Evolutionary conservation across 2,113 vertebrate species (phyloP).

Genomic region (Malurus elegans): DNA sequence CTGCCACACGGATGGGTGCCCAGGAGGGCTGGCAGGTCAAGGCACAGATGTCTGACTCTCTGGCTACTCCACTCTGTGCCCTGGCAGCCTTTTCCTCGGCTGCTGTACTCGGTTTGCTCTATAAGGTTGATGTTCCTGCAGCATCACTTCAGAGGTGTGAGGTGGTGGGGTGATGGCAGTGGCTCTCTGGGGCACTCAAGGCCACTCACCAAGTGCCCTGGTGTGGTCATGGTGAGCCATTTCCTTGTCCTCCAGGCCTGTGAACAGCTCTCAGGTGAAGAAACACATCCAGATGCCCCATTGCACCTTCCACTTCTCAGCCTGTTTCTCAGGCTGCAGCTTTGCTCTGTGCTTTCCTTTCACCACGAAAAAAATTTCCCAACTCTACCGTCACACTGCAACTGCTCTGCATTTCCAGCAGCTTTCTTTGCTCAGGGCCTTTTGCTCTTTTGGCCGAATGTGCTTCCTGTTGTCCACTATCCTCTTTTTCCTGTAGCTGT

Average conservation of each 20-base stretch:
- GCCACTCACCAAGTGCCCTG: background rate
- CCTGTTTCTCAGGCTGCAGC: background rate
- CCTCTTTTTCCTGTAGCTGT: background rate
- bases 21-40: background rate
- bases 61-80: no score
- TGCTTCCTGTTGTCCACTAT: background rate
- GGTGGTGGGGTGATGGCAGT: background rate
- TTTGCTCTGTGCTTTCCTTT: background rate
- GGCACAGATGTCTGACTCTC: background rate
- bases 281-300: rapidly evolving
- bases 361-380: background rate
- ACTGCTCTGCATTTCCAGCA: background rate
- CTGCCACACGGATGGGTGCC: background rate
- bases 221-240: background rate
- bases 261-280: background rate
- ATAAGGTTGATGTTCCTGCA: background rate
- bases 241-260: background rate
- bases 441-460: background rate
- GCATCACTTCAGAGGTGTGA: background rate
- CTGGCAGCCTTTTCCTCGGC: background rate
- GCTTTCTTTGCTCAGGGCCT: background rate
- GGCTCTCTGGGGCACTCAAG: background rate
- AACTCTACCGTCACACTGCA: no score
- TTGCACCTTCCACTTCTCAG: background rate
- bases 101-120: background rate